phyloP scores from a whole-genome alignment of 2,888 invertebrate genomes.

The Polyommatus iphigenia region DNA sequence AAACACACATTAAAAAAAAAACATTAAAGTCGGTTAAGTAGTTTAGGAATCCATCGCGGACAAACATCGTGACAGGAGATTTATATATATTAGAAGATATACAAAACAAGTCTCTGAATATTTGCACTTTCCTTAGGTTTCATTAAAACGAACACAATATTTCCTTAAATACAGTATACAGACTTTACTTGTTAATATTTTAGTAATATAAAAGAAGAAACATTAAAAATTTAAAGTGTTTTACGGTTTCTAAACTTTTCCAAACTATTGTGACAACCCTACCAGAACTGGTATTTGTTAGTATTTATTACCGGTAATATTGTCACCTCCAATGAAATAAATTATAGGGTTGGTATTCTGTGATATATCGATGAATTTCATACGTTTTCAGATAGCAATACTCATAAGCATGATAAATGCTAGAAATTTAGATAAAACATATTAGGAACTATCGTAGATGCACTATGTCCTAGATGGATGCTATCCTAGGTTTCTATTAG shows the following conservation, averaged over 20 bases:
- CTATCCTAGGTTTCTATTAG: background rate
- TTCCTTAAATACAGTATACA: no score
- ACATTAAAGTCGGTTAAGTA: no score
- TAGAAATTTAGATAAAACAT: slow-evolving; percentile 7
- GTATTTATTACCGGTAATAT: slow-evolving; percentile 33
- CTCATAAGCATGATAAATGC: slow-evolving; percentile 13
- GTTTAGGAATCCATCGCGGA: no score
- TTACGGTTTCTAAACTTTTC: slow-evolving; percentile 7
- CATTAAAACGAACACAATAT: no score
- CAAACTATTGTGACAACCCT: slow-evolving; percentile 23
- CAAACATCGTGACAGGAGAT: no score
- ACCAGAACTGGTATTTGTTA: slow-evolving; percentile 36
- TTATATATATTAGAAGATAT: no score
- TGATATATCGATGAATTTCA: slow-evolving; percentile 20
- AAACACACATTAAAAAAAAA: no score
- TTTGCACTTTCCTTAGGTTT: no score
- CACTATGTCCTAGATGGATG: background rate
- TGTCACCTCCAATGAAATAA: slow-evolving; percentile 28
- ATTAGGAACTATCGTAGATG: slow-evolving; percentile 11
- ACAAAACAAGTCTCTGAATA: no score
- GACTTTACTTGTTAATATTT: no score
- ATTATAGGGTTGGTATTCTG: slow-evolving; percentile 15
- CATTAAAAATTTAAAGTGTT: no score
- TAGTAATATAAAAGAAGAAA: no score
- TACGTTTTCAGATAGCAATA: slow-evolving; percentile 23